phyloP scores from a whole-genome alignment of 92 coral and sea anemone species.

The Parazoanthus atlanticus region DNA sequence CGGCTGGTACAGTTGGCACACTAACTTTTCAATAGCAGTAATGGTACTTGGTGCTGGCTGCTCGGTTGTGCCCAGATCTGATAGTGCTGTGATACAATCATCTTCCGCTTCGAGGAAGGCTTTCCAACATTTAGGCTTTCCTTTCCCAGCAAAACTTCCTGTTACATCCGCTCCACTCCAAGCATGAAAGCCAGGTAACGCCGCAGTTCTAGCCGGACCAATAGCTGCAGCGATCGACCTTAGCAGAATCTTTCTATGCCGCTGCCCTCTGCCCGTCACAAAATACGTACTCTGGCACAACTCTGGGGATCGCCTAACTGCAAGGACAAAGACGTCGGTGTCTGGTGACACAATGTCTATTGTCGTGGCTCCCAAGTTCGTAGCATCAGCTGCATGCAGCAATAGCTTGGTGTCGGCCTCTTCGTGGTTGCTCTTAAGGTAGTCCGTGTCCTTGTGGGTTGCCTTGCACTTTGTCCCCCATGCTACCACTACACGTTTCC shows the following conservation, averaged over 20 bases:
- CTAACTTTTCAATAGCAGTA: constrained; percentile 37
- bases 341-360: constrained; percentile 53
- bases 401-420: constrained; percentile 68
- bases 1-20: constrained; percentile 40
- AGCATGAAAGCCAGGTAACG: constrained; percentile 58
- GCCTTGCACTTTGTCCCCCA: constrained; percentile 53
- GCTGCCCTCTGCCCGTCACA: no score
- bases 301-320: no score
- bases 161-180: constrained; percentile 36
- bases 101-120: constrained; percentile 36
- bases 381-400: constrained; percentile 70
- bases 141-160: constrained; percentile 54
- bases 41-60: constrained; percentile 26
- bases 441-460: constrained; percentile 57
- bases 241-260: no score
- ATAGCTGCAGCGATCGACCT: no score
- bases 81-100: constrained; percentile 31
- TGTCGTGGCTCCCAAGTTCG: constrained; percentile 53
- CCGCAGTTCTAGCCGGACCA: constrained; percentile 56
- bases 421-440: constrained; percentile 69
- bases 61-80: constrained; percentile 35
- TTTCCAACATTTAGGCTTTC: constrained; percentile 45
- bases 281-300: no score
- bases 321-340: no score
- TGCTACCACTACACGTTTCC: constrained; percentile 47